Base-by-base conservation (phyloP, 2,113 vertebrate species). In the Eulacestoma nigropectus region DNA sequence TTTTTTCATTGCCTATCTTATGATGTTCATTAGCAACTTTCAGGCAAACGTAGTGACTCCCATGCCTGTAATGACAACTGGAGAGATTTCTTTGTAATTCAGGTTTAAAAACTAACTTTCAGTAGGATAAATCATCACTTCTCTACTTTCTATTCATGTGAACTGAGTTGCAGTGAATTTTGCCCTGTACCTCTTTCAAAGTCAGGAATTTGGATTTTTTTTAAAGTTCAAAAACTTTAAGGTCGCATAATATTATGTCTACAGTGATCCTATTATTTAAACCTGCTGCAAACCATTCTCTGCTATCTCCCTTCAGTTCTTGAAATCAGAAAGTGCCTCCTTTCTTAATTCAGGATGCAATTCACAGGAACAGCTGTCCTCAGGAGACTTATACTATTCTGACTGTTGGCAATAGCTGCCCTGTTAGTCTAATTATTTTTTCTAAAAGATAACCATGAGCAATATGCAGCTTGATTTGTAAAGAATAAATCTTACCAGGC, bases 381-480 rank as follows among this genome's bases (percentile, higher is more conserved):
- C 50, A 0, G 70, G 93, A 89, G 87, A 73, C 50, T 79, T 84
- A 60, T 8, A 35, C 67, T 47, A 37, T 83, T 97, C 80, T 93
- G 70, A 83, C 78, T 90, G 53, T 65, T 90, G 65, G 84, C 75
- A 94, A 95, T 77, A 65, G 53, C 62, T 94, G 50, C 63, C 91
- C 82, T 88, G 93, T 73, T 91, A 94, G 26, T 85, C 74, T 96
- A 94, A 96, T 96, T 96, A 91, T 76, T 94, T 96, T 95, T 92
- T 90, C 82, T 68, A 49, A 94, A 91, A 96, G 88, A 93, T 96
- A 96, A 93, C 72, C 37, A 52, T 42, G 20, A 94, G 60, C 72
- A 93, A 86, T 90, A 89, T 0, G 16, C 76, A 95, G 60, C 37
- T 96, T 90, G 90, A 86, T 96, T 96, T 90, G 49, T 81, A 90